A percentile compares a stretch with the other conserved stretches of the same genome.
These are phyloP conservation scores for Cyrtonyx montezumae DNA, from an alignment of 2,113 vertebrate species.

Conservation along the genomic window DNA sequence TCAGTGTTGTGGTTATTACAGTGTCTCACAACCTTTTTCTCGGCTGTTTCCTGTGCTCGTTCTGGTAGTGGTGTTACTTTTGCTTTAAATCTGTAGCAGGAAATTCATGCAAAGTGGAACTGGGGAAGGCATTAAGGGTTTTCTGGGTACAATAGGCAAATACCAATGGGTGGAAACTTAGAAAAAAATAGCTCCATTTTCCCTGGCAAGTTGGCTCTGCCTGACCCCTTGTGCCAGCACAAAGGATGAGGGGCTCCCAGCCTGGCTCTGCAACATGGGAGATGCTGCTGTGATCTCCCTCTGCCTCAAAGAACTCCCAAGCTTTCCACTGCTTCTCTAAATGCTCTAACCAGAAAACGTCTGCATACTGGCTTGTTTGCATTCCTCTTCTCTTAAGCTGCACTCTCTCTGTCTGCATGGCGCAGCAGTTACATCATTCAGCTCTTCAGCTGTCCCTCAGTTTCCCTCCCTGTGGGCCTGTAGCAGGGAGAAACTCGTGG, in stretches of 20 bases:
- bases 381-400: background rate
- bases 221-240: background rate
- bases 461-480: background rate
- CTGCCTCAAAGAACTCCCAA: background rate
- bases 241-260: background rate
- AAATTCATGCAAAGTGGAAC: background rate
- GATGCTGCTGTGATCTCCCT: background rate
- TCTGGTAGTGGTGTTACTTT: background rate
- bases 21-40: background rate
- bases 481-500: background rate
- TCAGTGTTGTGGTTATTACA: background rate
- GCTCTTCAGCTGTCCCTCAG: background rate
- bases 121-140: slow-evolving; percentile 16
- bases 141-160: background rate
- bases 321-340: background rate
- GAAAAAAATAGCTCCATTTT: background rate
- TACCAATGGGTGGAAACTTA: background rate
- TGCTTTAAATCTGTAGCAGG: slow-evolving; percentile 9
- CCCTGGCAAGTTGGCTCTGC: background rate
- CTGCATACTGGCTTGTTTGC: slow-evolving; percentile 3
- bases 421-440: background rate
- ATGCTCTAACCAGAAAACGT: background rate
- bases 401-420: background rate
- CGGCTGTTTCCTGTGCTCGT: background rate
- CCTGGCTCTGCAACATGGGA: background rate